Evolutionary conservation across 2,888 invertebrate species (phyloP).

Genomic region (Coelinius sp.): DNA sequence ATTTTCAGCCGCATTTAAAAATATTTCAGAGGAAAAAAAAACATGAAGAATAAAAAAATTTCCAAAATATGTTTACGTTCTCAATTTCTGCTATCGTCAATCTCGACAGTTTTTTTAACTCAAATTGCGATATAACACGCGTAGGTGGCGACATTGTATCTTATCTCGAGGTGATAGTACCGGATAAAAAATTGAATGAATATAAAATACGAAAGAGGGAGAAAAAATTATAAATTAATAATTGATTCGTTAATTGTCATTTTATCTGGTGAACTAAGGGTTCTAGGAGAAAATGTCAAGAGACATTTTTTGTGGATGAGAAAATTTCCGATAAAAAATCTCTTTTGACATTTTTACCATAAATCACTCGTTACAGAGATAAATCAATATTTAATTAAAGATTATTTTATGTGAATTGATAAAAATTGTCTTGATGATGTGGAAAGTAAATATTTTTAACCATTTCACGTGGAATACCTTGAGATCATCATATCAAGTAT

Average conservation of each 20-base stretch:
- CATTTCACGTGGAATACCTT: not conserved
- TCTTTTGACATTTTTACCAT: too few relatives aligned
- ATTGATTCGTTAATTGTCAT: too few relatives aligned
- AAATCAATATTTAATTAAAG: too few relatives aligned
- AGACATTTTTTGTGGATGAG: too few relatives aligned
- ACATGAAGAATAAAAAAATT: not conserved
- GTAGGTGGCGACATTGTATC: slow-evolving; percentile 1
- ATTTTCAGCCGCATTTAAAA: not conserved
- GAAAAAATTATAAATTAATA: too few relatives aligned
- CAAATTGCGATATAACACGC: slow-evolving; percentile 1
- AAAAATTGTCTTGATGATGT: too few relatives aligned
- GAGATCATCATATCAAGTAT: not conserved
- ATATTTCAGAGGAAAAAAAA: slow-evolving; percentile 1
- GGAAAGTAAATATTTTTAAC: not conserved
- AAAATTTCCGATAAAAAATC: too few relatives aligned
- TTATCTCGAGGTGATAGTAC: not conserved
- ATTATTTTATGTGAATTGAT: too few relatives aligned
- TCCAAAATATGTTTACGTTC: slow-evolving; percentile 18
- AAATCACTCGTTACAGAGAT: too few relatives aligned
- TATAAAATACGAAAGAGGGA: not conserved
- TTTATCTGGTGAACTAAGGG: too few relatives aligned
- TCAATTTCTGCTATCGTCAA: not conserved
- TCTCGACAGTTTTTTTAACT: not conserved
- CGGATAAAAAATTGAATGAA: not conserved
- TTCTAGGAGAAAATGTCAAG: too few relatives aligned